Evolutionary conservation across 2,797 vertebrate genomes (phyloP), one percentile per base, ranked within the genome.

Genomic region (Myoxocephalus aenaeus): DNA sequence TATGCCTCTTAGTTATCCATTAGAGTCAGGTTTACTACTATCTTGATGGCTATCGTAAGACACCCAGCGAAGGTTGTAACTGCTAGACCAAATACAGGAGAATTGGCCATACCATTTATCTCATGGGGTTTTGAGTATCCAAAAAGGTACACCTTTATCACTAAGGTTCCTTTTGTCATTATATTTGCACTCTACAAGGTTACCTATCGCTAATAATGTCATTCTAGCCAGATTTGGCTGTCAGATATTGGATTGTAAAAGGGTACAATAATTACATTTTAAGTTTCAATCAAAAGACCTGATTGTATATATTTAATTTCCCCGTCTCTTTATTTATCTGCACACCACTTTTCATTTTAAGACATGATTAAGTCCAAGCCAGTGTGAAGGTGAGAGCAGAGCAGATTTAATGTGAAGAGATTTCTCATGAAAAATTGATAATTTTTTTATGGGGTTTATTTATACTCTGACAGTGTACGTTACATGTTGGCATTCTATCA

Each of bases 1-100:
- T 84, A 92, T 70, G 81, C 66, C 86, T 87, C 74, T 93, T 91
- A 90, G 82, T 76, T 91, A 85, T 91, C 93, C 92, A 93, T 94
- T 93, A 93, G 73, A 89, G 86, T 86, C 58, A 54, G 75, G 77
- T 91, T 94, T 88, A 90, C 86, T 86, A 86, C 88, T 27, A 73
- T 79, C 72, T 85, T 79, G 87, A 89, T 91, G 83, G 85, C 75
- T 20, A 73, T 89, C 85, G 75, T 93, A 92, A 92, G 85, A 93
- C 90, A 92, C 78, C 67, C 72, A 44, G 77, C 29, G 7, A 9
- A 80, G 79, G 70, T 75, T 79, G 86, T 86, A 91, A 90, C 77
- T 81, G 78, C 85, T 64, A 73, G 79, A 75, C 85, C 87, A 85
- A 90, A 91, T 86, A 87, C 58, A 77, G 77, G 68, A 82, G 75